Conservation (phyloP, 2,113 vertebrate species). For the Ophthalmolycus amberensis region DNA sequence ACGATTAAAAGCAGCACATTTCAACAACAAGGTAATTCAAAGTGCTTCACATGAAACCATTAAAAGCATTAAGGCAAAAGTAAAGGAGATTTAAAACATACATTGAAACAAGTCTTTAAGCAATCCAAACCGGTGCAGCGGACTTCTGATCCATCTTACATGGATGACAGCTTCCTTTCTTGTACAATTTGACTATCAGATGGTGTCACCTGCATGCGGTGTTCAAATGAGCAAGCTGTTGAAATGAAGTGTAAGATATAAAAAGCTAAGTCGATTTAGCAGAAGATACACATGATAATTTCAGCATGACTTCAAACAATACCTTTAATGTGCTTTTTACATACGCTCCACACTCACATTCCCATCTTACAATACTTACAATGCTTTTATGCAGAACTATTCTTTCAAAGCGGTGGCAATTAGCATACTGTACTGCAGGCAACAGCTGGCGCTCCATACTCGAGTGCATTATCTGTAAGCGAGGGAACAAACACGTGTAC, state of each 20-base stretch:
- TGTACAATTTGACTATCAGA: background rate
- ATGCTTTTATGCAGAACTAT: conserved; percentile 36
- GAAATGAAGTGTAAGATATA: background rate
- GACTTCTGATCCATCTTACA: background rate
- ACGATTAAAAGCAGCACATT: no score
- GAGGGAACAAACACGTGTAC: conserved; percentile 64
- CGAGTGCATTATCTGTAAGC: conserved; percentile 64
- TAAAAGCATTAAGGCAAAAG: no score
- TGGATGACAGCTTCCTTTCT: background rate
- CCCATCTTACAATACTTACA: conserved; percentile 8
- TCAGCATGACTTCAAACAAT: background rate
- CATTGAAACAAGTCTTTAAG: background rate
- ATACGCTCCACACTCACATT: background rate
- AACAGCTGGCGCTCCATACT: conserved; percentile 71
- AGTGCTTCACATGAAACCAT: no score
- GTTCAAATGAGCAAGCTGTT: conserved; percentile 21
- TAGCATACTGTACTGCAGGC: conserved; percentile 74
- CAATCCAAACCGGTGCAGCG: background rate
- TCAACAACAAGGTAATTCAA: no score
- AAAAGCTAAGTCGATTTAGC: background rate
- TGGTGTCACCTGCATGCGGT: background rate
- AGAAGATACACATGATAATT: conserved; percentile 10
- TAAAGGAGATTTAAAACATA: no score
- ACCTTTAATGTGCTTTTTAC: conserved; percentile 27
- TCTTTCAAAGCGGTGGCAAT: conserved; percentile 64